Evolutionary conservation across 2,797 vertebrate genomes (phyloP).

Genomic region (Takifugu ocellatus): DNA sequence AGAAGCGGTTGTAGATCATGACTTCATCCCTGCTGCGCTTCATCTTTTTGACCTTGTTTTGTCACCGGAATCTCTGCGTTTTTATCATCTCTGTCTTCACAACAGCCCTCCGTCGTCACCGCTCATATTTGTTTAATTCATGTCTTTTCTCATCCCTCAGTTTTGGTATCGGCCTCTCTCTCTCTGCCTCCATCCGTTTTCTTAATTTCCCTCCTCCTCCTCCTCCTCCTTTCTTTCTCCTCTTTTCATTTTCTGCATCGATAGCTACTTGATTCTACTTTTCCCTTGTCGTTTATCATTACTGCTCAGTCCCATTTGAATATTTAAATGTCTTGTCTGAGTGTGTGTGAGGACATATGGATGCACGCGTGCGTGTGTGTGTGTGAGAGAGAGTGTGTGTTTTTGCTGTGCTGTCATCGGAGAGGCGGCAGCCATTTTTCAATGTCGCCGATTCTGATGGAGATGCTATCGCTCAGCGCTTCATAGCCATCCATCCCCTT

Average conservation of each 20-base stretch:
- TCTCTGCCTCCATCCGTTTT: constrained; percentile 32
- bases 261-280: constrained; percentile 81
- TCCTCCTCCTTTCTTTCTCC: constrained; percentile 52
- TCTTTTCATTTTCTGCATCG: constrained; percentile 83
- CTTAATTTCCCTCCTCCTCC: constrained; percentile 36
- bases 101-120: constrained; percentile 5
- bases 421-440: constrained; percentile 75
- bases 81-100: constrained; percentile 11
- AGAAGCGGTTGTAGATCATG: neutral
- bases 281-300: constrained; percentile 82
- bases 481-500: constrained; percentile 79
- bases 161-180: constrained; percentile 21
- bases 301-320: constrained; percentile 74
- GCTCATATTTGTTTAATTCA: constrained; percentile 1
- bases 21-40: constrained; percentile 5
- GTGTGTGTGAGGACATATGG: constrained; percentile 16
- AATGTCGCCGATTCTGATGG: constrained; percentile 76
- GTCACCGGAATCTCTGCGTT: neutral
- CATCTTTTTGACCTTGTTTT: neutral
- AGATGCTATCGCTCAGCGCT: constrained; percentile 71
- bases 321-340: constrained; percentile 76
- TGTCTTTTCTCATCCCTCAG: constrained; percentile 15
- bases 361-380: constrained; percentile 21
- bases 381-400: constrained; percentile 19
- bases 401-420: constrained; percentile 71